Percentiles rank a stretch among this genome's conserved stretches.
Conservation (phyloP, 2,888 invertebrate species). For the Nemotelus nigrinus region DNA sequence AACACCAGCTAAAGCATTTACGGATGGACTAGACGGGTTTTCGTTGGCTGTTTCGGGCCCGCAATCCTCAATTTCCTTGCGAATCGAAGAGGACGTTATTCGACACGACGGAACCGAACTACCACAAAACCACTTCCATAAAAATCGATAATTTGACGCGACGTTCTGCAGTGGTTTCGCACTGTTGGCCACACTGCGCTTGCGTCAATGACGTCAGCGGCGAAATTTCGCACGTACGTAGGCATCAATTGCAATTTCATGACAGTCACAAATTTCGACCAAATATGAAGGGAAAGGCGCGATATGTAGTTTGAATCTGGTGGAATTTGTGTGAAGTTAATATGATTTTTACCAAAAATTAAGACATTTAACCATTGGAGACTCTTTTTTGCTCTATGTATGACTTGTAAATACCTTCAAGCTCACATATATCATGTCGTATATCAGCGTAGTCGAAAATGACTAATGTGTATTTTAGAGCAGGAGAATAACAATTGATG, state of each 20-base stretch:
- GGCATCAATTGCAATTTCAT: conserved; percentile 10
- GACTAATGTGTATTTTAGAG: too few species aligned
- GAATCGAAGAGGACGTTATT: conserved; percentile 22
- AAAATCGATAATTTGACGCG: conserved; percentile 52
- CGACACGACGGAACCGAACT: conserved; percentile 42
- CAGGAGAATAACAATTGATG: too few species aligned
- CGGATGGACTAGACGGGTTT: conserved; percentile 29
- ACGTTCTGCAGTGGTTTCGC: conserved; percentile 50
- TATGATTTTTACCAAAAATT: too few species aligned
- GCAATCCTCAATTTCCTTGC: conserved; percentile 24
- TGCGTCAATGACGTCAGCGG: conserved; percentile 51
- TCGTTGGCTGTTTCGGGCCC: conserved; percentile 38
- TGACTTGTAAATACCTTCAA: too few species aligned
- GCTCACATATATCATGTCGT: too few species aligned
- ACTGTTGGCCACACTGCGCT: conserved; percentile 47
- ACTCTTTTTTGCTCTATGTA: too few species aligned
- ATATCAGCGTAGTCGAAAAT: too few species aligned
- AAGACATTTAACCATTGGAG: too few species aligned
- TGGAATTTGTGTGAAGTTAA: neutral
- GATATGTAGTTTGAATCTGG: neutral
- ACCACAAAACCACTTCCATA: conserved; percentile 48
- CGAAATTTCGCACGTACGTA: conserved; percentile 37
- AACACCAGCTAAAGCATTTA: conserved; percentile 22
- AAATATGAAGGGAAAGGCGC: neutral
- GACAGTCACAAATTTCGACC: conserved; percentile 11